A percentile compares a stretch with the other conserved stretches of the same genome.
Conservation (phyloP, 1,140 invertebrate species). For the Lepidotrigona ventralis region DNA sequence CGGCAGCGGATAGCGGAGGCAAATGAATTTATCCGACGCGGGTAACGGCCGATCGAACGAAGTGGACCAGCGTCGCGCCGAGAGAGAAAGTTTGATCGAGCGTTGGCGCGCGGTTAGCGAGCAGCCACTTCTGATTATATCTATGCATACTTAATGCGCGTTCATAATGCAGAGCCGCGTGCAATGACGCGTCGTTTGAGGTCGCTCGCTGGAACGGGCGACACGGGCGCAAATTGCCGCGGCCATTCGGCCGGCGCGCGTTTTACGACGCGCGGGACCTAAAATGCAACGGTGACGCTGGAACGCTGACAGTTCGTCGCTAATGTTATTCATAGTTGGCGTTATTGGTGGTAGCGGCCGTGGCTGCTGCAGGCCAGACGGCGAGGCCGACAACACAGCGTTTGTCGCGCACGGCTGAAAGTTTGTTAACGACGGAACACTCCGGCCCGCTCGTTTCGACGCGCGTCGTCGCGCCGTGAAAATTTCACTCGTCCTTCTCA, state of each 20-base stretch:
- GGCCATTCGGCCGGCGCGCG: neutral
- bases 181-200: slow-evolving; percentile 9
- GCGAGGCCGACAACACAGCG: neutral
- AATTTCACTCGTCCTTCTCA: slow-evolving; percentile 3
- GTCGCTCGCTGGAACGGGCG: neutral
- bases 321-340: slow-evolving; percentile 36
- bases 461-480: neutral
- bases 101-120: neutral
- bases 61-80: neutral
- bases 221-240: slow-evolving; percentile 22
- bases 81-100: slow-evolving; percentile 17
- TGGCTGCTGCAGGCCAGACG: neutral
- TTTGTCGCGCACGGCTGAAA: neutral
- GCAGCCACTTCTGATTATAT: slow-evolving; percentile 30
- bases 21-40: slow-evolving; percentile 17
- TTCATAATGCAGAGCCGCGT: slow-evolving; percentile 4
- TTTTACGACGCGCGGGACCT: slow-evolving; percentile 20
- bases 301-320: slow-evolving; percentile 1
- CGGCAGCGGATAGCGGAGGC: neutral
- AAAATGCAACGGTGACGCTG: neutral
- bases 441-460: neutral
- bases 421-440: slow-evolving; percentile 27
- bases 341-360: neutral
- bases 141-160: slow-evolving; percentile 42
- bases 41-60: neutral